These are phyloP conservation scores for Xylophagus ater DNA, from an alignment of 2,888 invertebrate species.

Conservation along the genomic window DNA sequence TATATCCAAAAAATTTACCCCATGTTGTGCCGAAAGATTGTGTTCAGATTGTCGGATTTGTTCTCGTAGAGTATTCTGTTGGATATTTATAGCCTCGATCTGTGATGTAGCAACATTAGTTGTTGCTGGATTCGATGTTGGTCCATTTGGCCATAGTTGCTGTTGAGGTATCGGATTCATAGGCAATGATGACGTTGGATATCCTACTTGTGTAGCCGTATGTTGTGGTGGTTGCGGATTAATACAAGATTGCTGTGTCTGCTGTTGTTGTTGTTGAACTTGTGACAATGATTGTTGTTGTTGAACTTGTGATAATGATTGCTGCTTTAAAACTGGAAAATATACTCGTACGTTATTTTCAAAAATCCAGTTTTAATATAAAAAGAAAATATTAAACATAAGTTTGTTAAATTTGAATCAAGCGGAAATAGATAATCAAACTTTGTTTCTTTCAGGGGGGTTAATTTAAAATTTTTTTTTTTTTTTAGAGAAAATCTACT, in stretches of 20 bases:
- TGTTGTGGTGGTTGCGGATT: slow-evolving; percentile 40
- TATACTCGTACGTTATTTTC: slow-evolving; percentile 26
- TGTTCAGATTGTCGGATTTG: slow-evolving; percentile 93
- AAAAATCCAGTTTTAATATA: background rate
- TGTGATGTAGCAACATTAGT: slow-evolving; percentile 31
- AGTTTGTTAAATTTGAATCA: too few species aligned
- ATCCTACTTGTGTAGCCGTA: background rate
- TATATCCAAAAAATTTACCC: slow-evolving; percentile 45
- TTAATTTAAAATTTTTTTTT: too few species aligned
- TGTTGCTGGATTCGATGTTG: slow-evolving; percentile 15
- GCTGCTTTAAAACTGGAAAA: slow-evolving; percentile 70
- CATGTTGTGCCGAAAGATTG: slow-evolving; percentile 91
- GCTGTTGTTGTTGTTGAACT: slow-evolving; percentile 8
- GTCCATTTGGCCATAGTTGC: slow-evolving; percentile 18
- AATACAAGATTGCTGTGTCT: slow-evolving; percentile 39
- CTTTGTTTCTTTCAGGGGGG: too few species aligned
- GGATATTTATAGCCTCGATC: slow-evolving; percentile 54
- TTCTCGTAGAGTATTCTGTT: slow-evolving; percentile 74
- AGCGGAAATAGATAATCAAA: too few species aligned
- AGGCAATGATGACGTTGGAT: slow-evolving; percentile 9
- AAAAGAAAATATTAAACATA: too few species aligned
- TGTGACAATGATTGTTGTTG: slow-evolving; percentile 22
- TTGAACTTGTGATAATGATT: slow-evolving; percentile 40
- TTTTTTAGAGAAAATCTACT: too few species aligned
- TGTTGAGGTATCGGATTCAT: background rate